Evolutionary conservation across 2,888 invertebrate genomes (phyloP).

Genomic region (Nomada lathburiana): DNA sequence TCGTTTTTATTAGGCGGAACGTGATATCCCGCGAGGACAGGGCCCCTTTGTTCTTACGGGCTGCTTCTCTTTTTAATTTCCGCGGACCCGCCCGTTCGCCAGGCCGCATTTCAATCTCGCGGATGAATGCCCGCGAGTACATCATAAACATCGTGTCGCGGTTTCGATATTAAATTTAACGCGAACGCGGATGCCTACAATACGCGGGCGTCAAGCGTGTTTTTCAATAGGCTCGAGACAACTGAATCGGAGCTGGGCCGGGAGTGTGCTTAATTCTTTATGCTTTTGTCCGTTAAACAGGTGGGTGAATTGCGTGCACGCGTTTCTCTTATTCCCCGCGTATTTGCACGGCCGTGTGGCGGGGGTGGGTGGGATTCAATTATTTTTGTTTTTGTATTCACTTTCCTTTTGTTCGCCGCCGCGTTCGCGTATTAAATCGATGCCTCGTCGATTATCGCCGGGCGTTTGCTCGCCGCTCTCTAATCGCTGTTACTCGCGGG

Average conservation of each 20-base stretch:
- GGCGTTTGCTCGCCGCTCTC: constrained; percentile 7
- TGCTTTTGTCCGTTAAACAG: constrained; percentile 52
- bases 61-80: not conserved
- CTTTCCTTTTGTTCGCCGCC: not conserved
- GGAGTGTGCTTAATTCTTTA: constrained; percentile 57
- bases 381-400: not conserved
- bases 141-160: constrained; percentile 59
- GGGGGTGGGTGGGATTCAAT: too few relatives aligned
- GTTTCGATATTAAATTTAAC: constrained; percentile 70
- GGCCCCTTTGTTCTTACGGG: constrained; percentile 46
- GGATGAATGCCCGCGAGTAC: constrained; percentile 48
- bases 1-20: constrained; percentile 40
- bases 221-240: constrained; percentile 46
- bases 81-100: not conserved
- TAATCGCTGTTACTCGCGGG: constrained; percentile 8
- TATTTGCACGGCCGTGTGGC: not conserved
- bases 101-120: constrained; percentile 55
- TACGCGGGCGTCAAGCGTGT: constrained; percentile 57
- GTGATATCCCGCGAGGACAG: constrained; percentile 36
- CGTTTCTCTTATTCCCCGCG: constrained; percentile 38
- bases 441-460: not conserved
- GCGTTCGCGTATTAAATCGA: not conserved
- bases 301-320: constrained; percentile 21
- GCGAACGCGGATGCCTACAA: constrained; percentile 50
- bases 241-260: constrained; percentile 27